These are phyloP conservation scores for Hyperoplus lanceolatus DNA, from an alignment of 2,797 vertebrate species.

Conservation along the genomic window DNA sequence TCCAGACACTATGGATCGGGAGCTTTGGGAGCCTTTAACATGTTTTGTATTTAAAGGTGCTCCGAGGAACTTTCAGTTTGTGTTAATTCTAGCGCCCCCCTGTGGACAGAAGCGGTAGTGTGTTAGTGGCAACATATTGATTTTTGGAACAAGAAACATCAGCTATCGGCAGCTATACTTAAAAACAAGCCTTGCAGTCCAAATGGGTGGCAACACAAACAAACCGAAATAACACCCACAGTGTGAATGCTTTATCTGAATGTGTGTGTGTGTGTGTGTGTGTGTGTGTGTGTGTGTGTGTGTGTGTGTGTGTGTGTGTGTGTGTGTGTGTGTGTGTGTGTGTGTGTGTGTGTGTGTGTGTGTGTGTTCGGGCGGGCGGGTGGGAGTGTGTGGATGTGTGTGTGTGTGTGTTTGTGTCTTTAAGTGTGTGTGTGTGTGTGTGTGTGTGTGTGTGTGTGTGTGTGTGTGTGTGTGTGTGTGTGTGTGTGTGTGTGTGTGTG, in stretches of 20 bases:
- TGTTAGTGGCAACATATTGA: constrained; percentile 5
- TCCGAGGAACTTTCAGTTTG: too few relatives aligned
- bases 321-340: background rate
- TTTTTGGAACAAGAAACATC: background rate
- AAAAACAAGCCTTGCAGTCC: background rate
- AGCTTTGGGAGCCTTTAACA: constrained; percentile 59
- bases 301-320: background rate
- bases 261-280: background rate
- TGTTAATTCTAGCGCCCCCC: too few relatives aligned
- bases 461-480: background rate
- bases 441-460: background rate
- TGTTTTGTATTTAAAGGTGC: constrained; percentile 3
- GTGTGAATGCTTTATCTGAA: background rate
- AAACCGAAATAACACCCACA: background rate
- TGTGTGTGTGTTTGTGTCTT: background rate
- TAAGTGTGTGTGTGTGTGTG: background rate
- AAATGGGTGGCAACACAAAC: background rate
- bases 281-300: too few relatives aligned
- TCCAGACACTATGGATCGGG: constrained; percentile 54
- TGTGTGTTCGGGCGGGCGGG: background rate
- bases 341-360: too few relatives aligned
- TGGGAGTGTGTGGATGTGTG: background rate
- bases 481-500: background rate
- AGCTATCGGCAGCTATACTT: background rate
- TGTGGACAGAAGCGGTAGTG: too few relatives aligned